These are phyloP conservation scores for Felis chaus DNA, from an alignment of 2,113 vertebrate species.

Conservation along the genomic window DNA sequence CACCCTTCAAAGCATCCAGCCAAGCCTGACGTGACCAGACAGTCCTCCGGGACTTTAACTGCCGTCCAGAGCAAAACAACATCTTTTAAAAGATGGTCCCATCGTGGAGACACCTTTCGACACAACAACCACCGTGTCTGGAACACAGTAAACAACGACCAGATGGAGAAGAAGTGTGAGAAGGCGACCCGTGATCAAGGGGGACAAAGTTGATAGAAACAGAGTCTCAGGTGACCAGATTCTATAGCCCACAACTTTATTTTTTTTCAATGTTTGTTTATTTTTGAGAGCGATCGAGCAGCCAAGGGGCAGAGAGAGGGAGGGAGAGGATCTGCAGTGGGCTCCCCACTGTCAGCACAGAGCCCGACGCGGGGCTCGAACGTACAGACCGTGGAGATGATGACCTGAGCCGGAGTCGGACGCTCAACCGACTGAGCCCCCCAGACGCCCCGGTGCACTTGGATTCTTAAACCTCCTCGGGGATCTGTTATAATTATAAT, in stretches of 20 bases:
- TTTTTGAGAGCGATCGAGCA: no score
- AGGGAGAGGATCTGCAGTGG: no score
- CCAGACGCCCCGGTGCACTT: background rate
- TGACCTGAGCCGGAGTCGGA: background rate
- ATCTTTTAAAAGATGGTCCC: background rate
- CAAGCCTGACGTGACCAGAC: background rate
- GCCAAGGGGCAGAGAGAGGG: no score
- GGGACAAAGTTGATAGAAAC: background rate
- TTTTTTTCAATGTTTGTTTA: no score
- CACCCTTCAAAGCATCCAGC: background rate
- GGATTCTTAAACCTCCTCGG: background rate
- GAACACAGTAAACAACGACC: background rate
- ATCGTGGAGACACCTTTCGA: background rate
- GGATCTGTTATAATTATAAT: background rate
- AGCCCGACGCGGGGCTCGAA: no score
- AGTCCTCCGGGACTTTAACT: fast-evolving
- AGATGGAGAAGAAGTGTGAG: no score
- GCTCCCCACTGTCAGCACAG: no score
- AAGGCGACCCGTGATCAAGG: no score
- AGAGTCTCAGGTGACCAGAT: background rate
- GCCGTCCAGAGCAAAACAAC: background rate
- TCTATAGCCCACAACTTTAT: background rate
- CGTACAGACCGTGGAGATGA: no score
- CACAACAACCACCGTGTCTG: background rate
- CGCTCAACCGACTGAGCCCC: fast-evolving